These are phyloP conservation scores for Agrilus cyanescens DNA, from an alignment of 2,888 invertebrate genomes.

Conservation along the genomic window DNA sequence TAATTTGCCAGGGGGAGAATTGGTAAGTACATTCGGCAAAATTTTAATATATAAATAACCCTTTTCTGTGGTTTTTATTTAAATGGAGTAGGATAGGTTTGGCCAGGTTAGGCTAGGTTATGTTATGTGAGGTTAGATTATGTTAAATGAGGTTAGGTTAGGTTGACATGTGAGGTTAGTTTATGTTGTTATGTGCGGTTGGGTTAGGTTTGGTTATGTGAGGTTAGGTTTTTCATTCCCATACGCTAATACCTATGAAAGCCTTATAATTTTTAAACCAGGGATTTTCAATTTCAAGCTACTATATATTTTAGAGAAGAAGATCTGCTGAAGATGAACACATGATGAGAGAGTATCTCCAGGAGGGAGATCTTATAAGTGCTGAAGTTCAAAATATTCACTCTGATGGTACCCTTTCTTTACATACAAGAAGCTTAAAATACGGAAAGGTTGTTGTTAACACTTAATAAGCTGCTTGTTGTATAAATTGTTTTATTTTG, in stretches of 20 bases:
- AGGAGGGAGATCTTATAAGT: constrained; percentile 92
- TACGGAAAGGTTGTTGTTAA: constrained; percentile 73
- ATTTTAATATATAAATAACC: constrained; percentile 2
- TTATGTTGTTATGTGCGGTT: no score
- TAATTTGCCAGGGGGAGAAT: constrained; percentile 93
- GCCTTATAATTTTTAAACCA: no score
- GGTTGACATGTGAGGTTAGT: no score
- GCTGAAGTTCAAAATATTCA: constrained; percentile 94
- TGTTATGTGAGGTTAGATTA: no score
- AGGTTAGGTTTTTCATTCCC: no score
- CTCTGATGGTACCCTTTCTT: constrained; percentile 80
- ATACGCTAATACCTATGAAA: no score
- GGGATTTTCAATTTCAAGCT: no score
- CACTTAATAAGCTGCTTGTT: background rate
- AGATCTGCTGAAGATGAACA: constrained; percentile 94
- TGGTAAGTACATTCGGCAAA: constrained; percentile 43
- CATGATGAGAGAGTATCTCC: constrained; percentile 89
- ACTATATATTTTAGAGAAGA: constrained; percentile 56
- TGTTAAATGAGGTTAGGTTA: no score
- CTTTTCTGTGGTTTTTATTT: constrained; percentile 4
- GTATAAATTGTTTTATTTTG: constrained; percentile 11
- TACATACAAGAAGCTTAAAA: constrained; percentile 92
- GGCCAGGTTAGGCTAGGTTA: no score
- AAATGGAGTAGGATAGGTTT: no score
- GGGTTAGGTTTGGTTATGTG: no score